Evolutionary conservation across 2,797 vertebrate species (phyloP).

Genomic region (Trachurus trachurus): DNA sequence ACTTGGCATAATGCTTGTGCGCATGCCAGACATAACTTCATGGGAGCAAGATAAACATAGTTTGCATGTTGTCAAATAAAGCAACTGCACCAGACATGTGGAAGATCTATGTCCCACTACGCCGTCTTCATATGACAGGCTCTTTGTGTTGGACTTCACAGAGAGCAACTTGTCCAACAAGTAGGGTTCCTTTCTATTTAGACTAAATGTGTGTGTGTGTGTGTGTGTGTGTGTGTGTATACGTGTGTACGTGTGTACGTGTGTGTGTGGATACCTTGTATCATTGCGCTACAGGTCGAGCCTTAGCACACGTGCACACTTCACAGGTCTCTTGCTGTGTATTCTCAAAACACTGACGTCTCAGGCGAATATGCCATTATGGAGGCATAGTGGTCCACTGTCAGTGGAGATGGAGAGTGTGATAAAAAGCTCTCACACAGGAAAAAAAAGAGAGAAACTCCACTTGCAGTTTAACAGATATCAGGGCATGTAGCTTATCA

Average conservation of each 20-base stretch:
- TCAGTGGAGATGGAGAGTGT: constrained; percentile 67
- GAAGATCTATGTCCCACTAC: constrained; percentile 51
- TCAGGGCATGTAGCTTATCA: constrained; percentile 33
- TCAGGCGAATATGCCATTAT: constrained; percentile 59
- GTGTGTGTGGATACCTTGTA: constrained; percentile 14
- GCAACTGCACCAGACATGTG: constrained; percentile 53
- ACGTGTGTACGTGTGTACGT: constrained; percentile 7
- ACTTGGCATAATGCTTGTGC: constrained; percentile 51
- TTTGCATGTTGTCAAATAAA: constrained; percentile 79
- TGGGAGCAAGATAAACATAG: constrained; percentile 72
- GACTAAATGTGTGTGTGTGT: constrained; percentile 26
- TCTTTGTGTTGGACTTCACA: constrained; percentile 59
- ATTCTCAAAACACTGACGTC: constrained; percentile 73
- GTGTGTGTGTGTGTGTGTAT: background rate
- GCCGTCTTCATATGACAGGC: constrained; percentile 58
- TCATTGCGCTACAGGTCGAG: constrained; percentile 13
- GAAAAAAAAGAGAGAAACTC: constrained; percentile 38
- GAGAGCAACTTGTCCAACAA: constrained; percentile 72
- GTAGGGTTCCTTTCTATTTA: constrained; percentile 74
- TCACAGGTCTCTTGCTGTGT: constrained; percentile 53
- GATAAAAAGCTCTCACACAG: constrained; percentile 54
- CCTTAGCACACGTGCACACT: constrained; percentile 32
- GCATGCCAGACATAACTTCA: constrained; percentile 76
- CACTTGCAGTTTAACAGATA: constrained; percentile 38
- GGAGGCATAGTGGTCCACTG: constrained; percentile 80